Evolutionary conservation across 2,797 vertebrate genomes (phyloP).

Genomic region (Vireo griseus): DNA sequence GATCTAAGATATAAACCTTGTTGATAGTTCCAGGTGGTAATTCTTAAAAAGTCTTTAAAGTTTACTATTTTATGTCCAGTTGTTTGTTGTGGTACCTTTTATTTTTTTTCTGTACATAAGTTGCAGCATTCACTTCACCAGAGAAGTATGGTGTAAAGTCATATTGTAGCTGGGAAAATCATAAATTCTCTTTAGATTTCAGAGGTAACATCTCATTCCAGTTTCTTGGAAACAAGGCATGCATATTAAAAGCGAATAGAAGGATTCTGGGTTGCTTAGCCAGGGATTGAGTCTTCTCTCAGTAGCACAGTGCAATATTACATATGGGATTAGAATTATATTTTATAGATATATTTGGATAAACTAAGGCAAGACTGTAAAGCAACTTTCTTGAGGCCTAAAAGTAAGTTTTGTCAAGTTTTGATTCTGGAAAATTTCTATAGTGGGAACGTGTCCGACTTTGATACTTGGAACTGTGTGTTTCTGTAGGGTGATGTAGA

Average conservation of each 20-base stretch:
- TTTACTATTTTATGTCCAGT: neutral
- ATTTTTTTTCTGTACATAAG: neutral
- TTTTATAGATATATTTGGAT: neutral
- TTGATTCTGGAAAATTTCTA: neutral
- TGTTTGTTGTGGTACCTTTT: neutral
- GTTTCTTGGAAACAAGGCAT: neutral
- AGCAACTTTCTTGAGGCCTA: neutral
- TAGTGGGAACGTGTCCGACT: neutral
- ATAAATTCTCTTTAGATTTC: neutral
- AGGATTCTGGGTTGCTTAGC: neutral
- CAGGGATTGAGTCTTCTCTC: neutral
- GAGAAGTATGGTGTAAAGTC: neutral
- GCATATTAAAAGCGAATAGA: neutral
- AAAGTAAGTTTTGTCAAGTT: neutral
- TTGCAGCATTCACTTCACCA: neutral
- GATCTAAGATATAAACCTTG: neutral
- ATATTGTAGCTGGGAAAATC: neutral
- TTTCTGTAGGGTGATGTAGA: neutral
- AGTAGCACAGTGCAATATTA: neutral
- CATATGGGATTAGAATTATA: neutral
- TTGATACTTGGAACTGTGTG: neutral
- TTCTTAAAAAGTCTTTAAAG: neutral
- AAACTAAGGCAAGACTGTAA: neutral
- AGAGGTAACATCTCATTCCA: neutral
- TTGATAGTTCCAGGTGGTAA: neutral